phyloP scores from a whole-genome alignment of 2,888 invertebrate species.

The Phymatocera aterrima region DNA sequence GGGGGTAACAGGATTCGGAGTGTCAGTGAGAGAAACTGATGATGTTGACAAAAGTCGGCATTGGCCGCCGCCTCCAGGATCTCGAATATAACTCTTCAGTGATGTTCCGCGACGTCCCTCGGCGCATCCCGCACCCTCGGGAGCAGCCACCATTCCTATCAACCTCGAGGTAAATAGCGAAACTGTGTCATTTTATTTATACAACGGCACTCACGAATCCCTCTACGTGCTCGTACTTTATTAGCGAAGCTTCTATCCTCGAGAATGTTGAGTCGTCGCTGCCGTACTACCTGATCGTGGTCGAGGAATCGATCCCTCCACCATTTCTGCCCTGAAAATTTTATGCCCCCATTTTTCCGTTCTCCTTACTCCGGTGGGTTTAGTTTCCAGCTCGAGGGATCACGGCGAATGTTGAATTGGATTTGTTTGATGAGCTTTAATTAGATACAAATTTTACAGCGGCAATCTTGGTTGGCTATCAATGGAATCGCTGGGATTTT shows the following conservation, averaged over 20 bases:
- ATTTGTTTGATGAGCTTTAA: background rate
- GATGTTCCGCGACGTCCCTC: background rate
- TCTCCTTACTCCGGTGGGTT: background rate
- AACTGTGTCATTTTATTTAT: constrained; percentile 38
- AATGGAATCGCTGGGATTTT: no score
- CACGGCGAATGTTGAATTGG: background rate
- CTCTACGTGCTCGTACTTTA: constrained; percentile 37
- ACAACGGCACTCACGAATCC: constrained; percentile 24
- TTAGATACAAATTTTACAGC: no score
- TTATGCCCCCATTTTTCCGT: background rate
- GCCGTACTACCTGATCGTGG: background rate
- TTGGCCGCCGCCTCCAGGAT: background rate
- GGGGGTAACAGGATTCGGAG: background rate
- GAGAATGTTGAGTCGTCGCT: background rate
- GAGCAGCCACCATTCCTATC: background rate
- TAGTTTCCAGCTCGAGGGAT: background rate
- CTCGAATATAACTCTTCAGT: background rate
- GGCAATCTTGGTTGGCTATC: no score
- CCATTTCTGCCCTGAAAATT: background rate
- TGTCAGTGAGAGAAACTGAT: background rate
- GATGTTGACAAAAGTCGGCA: constrained; percentile 18
- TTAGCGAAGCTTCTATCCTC: constrained; percentile 33
- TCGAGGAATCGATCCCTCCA: background rate
- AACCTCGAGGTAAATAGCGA: constrained; percentile 30
- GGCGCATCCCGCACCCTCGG: background rate